Evolutionary conservation across 1,140 invertebrate species (phyloP).

Genomic region (Drosophila seguyi): DNA sequence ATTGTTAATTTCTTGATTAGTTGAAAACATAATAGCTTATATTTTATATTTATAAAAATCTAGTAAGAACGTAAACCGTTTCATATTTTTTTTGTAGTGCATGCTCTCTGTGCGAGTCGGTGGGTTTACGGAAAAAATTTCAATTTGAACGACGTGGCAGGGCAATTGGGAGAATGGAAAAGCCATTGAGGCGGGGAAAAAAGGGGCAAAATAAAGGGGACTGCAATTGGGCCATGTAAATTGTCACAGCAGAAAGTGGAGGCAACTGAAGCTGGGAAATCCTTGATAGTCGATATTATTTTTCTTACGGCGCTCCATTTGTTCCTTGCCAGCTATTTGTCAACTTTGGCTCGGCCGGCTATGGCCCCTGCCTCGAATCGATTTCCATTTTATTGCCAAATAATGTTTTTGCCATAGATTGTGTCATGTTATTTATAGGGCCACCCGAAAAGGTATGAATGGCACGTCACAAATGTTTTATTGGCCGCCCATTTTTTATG

Average conservation of each 20-base stretch:
- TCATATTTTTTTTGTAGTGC: not conserved
- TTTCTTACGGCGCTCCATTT: constrained; percentile 82
- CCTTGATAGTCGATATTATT: constrained; percentile 83
- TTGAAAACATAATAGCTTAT: not conserved
- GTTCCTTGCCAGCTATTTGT: constrained; percentile 80
- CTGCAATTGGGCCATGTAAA: constrained; percentile 81
- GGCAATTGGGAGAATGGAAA: constrained; percentile 43
- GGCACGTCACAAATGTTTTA: constrained; percentile 82
- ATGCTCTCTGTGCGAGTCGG: constrained; percentile 27
- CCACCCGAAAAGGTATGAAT: constrained; percentile 77
- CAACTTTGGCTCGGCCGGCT: constrained; percentile 65
- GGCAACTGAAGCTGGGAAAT: constrained; percentile 42
- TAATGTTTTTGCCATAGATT: constrained; percentile 79
- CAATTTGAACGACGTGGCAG: constrained; percentile 78
- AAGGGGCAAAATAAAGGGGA: constrained; percentile 19
- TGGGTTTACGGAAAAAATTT: constrained; percentile 62
- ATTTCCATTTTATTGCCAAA: constrained; percentile 85
- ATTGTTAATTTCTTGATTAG: not conserved
- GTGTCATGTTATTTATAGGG: constrained; percentile 82
- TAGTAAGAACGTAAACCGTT: no score
- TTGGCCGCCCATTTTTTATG: constrained; percentile 80
- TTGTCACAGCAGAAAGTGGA: constrained; percentile 62
- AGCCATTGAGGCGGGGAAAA: constrained; percentile 48
- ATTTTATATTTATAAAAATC: not conserved
- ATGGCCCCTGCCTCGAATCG: constrained; percentile 53